Evolutionary conservation across 37 sponge, comb jelly and placozoan species (phyloP).

Genomic region (Cliona cf. orientalis): DNA sequence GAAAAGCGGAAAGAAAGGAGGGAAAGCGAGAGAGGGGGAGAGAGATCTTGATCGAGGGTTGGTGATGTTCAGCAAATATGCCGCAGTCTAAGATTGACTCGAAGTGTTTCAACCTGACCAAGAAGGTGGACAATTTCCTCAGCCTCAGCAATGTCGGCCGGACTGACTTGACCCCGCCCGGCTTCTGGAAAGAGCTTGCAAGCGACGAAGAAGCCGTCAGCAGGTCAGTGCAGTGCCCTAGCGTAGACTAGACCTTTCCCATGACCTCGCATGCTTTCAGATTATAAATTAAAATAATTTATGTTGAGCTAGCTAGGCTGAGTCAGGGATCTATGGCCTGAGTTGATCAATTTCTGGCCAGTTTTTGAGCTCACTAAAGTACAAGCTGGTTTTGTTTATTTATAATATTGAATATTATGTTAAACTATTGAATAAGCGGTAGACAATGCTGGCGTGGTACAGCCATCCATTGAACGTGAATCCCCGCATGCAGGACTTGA

Average conservation of each 20-base stretch:
- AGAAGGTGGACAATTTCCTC: constrained; percentile 37
- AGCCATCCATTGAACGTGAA: too few species aligned
- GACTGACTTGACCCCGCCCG: constrained; percentile 4
- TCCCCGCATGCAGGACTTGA: too few species aligned
- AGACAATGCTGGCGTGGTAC: too few species aligned
- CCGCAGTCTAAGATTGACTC: constrained; percentile 54
- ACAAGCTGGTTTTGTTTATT: too few species aligned
- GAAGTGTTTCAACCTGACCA: constrained; percentile 31
- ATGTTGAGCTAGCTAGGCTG: not conserved
- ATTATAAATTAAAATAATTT: not conserved
- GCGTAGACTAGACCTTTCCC: too few species aligned
- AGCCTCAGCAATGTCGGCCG: constrained; percentile 20
- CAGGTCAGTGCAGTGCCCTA: too few species aligned
- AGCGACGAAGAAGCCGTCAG: constrained; percentile 45
- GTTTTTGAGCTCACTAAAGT: too few species aligned
- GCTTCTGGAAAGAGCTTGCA: constrained; percentile 61
- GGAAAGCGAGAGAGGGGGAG: too few species aligned
- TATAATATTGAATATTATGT: too few species aligned
- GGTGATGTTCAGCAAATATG: constrained; percentile 19
- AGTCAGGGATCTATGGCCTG: not conserved
- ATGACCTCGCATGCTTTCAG: not conserved
- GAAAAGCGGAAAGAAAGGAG: not conserved
- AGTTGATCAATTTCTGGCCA: too few species aligned
- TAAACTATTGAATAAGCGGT: too few species aligned
- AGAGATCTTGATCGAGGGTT: too few species aligned